Evolutionary conservation across 2,113 vertebrate genomes (phyloP).

Genomic region (Mastomys natalensis): DNA sequence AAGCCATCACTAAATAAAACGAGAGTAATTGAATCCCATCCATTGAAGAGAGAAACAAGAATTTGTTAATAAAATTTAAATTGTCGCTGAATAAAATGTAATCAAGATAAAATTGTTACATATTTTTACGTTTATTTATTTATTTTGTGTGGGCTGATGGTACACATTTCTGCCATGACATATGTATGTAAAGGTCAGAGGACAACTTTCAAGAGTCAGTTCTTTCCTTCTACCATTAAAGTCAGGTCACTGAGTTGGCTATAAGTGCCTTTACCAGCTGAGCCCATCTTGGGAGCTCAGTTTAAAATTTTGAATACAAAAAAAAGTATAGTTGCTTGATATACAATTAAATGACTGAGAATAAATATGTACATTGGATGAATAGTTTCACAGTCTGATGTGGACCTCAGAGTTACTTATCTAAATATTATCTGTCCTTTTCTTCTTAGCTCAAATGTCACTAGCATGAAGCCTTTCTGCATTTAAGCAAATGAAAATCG

Average conservation of each 20-base stretch:
- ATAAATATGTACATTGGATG: not conserved
- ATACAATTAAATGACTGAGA: not conserved
- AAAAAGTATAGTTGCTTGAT: not conserved
- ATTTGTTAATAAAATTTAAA: conserved; percentile 38
- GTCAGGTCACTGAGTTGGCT: not conserved
- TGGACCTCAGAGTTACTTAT: not conserved
- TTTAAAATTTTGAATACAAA: conserved; percentile 21
- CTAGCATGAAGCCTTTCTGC: not conserved
- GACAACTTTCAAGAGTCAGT: not conserved
- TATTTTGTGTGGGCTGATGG: not conserved
- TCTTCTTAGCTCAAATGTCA: not conserved
- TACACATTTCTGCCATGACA: not conserved
- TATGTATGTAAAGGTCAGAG: not conserved
- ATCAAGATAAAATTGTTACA: not conserved
- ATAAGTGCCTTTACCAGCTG: not conserved
- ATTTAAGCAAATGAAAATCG: conserved; percentile 34
- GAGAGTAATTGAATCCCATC: too few species aligned
- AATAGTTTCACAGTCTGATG: not conserved
- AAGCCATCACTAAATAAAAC: not conserved
- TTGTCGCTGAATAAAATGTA: not conserved
- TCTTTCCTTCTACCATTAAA: not conserved
- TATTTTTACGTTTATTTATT: not conserved
- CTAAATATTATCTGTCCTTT: not conserved
- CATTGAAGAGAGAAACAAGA: not conserved
- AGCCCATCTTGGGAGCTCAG: not conserved